Evolutionary conservation across 1,140 invertebrate genomes (phyloP).

Genomic region (Nylanderia fulva): DNA sequence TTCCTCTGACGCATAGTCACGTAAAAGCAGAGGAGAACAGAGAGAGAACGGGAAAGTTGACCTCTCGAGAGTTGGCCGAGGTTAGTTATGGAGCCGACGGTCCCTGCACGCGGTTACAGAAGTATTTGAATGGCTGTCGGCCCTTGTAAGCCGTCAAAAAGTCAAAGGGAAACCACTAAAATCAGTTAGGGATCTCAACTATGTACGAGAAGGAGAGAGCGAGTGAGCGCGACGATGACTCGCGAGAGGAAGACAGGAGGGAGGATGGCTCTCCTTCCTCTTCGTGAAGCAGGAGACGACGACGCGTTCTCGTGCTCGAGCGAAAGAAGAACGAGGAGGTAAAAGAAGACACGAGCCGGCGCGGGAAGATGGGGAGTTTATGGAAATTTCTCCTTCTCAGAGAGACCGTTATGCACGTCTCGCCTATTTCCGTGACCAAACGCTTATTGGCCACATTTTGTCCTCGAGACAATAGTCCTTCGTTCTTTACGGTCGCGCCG

Average conservation of each 20-base stretch:
- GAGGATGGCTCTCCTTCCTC: slow-evolving; percentile 56
- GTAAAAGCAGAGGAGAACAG: neutral
- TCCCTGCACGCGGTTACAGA: slow-evolving; percentile 81
- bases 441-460: slow-evolving; percentile 71
- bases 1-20: neutral
- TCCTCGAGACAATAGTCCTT: slow-evolving; percentile 68
- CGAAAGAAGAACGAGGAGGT: slow-evolving; percentile 43
- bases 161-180: slow-evolving; percentile 86
- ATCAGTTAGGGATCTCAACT: slow-evolving; percentile 86
- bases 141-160: slow-evolving; percentile 86
- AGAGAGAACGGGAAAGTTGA: slow-evolving; percentile 45
- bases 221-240: slow-evolving; percentile 15
- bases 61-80: slow-evolving; percentile 77
- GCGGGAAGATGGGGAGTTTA: slow-evolving; percentile 77
- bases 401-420: slow-evolving; percentile 73
- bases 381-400: slow-evolving; percentile 77
- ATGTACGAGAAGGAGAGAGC: slow-evolving; percentile 75
- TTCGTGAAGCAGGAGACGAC: slow-evolving; percentile 63
- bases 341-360: slow-evolving; percentile 51
- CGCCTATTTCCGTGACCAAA: slow-evolving; percentile 66
- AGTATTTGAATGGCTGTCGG: slow-evolving; percentile 85
- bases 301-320: neutral
- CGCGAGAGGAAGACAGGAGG: slow-evolving; percentile 18
- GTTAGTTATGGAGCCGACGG: slow-evolving; percentile 84
- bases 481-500: slow-evolving; percentile 61